Percentiles rank a stretch among this genome's conserved stretches.
Conservation (phyloP, 2,888 invertebrate genomes). For the Caenorhabditis sp. region DNA sequence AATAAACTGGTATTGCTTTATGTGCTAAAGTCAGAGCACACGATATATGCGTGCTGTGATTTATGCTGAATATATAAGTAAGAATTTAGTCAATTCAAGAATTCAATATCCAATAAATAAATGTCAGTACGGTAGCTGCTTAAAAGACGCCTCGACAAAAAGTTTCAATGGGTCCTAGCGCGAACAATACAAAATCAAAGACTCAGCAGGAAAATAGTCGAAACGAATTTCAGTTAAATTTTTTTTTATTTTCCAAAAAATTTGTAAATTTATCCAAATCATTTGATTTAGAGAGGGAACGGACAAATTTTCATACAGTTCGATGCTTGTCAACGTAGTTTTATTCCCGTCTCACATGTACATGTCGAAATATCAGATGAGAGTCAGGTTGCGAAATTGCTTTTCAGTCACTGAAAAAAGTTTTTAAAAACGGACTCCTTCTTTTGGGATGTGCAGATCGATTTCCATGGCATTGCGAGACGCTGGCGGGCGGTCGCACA, state of each 20-base stretch:
- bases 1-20: slow-evolving; percentile 38
- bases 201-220: background rate
- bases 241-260: too few species aligned
- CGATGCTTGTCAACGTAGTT: background rate
- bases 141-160: background rate
- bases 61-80: background rate
- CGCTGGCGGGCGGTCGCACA: background rate
- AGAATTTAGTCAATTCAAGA: too few species aligned
- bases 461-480: background rate
- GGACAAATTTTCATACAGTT: background rate
- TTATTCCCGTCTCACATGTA: too few species aligned
- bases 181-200: background rate
- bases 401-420: slow-evolving; percentile 1
- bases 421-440: slow-evolving; percentile 4
- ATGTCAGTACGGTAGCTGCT: too few species aligned
- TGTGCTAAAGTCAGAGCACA: slow-evolving; percentile 5
- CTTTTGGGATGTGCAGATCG: background rate
- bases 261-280: too few species aligned
- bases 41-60: background rate
- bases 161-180: background rate
- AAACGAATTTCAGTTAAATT: too few species aligned
- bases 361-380: background rate
- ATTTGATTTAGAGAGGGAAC: too few species aligned
- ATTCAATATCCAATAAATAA: too few species aligned
- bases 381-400: slow-evolving; percentile 2